Conservation (phyloP, 2,113 vertebrate species). For the Neoarius graeffei region DNA sequence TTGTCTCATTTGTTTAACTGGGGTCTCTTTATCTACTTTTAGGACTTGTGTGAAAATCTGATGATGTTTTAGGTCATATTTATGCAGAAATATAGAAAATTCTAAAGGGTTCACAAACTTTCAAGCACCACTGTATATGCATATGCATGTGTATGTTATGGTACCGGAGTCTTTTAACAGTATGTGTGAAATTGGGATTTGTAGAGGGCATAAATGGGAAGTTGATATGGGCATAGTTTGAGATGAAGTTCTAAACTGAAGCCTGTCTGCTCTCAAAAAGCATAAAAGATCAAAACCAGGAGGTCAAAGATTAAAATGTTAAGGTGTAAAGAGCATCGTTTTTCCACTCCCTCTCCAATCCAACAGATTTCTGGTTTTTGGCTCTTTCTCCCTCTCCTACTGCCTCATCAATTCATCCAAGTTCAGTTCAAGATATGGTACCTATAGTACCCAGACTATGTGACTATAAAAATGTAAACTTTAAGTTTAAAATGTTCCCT, state of each 20-base stretch:
- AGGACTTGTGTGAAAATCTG: too few species aligned
- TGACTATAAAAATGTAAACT: neutral
- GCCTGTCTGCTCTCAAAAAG: conserved; percentile 57
- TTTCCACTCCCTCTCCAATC: conserved; percentile 49
- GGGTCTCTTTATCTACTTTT: too few species aligned
- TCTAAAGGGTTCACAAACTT: too few species aligned
- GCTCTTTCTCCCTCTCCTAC: conserved; percentile 38
- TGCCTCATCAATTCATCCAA: neutral
- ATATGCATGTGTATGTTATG: neutral
- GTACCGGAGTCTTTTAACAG: neutral
- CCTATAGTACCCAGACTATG: neutral
- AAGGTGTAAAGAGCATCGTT: conserved; percentile 46
- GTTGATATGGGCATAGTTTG: neutral
- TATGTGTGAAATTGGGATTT: neutral
- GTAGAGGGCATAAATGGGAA: neutral
- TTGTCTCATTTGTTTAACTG: too few species aligned
- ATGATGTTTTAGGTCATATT: too few species aligned
- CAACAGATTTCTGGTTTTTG: neutral
- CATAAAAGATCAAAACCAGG: conserved; percentile 64
- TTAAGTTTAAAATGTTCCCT: conserved; percentile 38
- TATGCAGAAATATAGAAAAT: too few species aligned
- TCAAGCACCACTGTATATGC: too few species aligned
- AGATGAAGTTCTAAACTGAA: conserved; percentile 26
- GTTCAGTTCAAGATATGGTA: neutral
- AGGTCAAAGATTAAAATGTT: conserved; percentile 65